Percentiles rank a stretch among this genome's conserved stretches.
Evolutionary conservation across 2,888 invertebrate genomes (phyloP).

Genomic region (Bedellia somnulentella): DNA sequence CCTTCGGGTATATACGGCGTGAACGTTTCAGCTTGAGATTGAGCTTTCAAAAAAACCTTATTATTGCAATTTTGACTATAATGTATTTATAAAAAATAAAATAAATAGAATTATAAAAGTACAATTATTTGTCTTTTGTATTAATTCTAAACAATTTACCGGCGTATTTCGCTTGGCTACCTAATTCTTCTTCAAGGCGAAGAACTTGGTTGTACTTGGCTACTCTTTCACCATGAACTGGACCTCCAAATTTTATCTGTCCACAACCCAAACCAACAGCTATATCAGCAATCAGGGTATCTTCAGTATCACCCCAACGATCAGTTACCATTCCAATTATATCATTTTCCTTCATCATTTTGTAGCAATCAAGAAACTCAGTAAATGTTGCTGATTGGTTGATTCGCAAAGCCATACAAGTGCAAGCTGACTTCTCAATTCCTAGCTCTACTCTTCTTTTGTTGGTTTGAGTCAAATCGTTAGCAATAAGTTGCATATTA

Average conservation of each 20-base stretch:
- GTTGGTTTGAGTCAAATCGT: constrained; percentile 93
- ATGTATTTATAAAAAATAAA: too few species aligned
- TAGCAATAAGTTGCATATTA: constrained; percentile 75
- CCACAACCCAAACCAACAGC: background rate
- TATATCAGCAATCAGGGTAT: background rate
- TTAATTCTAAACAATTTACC: too few species aligned
- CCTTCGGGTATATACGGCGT: too few species aligned
- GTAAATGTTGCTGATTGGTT: constrained; percentile 97
- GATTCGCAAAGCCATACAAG: constrained; percentile 88
- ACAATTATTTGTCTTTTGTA: too few species aligned
- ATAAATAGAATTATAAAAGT: too few species aligned
- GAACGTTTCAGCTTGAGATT: too few species aligned
- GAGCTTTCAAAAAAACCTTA: too few species aligned
- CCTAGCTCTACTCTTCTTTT: constrained; percentile 87
- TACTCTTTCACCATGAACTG: background rate
- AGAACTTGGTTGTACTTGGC: background rate
- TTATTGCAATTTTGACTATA: too few species aligned
- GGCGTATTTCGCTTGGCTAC: background rate
- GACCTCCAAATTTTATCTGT: background rate
- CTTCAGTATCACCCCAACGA: background rate
- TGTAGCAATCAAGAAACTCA: constrained; percentile 92
- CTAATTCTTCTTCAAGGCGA: background rate
- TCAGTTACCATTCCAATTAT: constrained; percentile 67
- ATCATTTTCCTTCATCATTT: constrained; percentile 93
- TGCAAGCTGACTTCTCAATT: constrained; percentile 93